phyloP scores from a whole-genome alignment of 2,888 invertebrate species.

The Synergus japonicus region DNA sequence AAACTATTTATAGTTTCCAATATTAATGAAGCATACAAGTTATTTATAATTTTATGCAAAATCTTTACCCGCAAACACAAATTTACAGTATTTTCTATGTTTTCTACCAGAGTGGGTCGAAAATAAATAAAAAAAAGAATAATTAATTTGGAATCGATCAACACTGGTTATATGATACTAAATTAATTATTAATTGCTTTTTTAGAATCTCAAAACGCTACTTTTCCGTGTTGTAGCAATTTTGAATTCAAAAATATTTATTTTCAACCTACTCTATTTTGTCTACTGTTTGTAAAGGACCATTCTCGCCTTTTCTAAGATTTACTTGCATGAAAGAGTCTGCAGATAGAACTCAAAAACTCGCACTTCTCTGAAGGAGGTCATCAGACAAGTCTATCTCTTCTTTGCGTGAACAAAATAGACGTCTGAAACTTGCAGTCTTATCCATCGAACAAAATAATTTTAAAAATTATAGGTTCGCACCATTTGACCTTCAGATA shows the following conservation, averaged over 20 bases:
- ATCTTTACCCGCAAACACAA: constrained; percentile 29
- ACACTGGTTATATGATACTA: too few relatives aligned
- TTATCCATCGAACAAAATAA: background rate
- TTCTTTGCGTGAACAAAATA: background rate
- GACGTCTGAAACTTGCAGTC: background rate
- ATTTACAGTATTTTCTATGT: constrained; percentile 3
- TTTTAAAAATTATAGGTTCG: background rate
- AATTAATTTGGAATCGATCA: too few relatives aligned
- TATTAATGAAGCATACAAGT: constrained; percentile 43
- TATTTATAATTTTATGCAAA: constrained; percentile 26
- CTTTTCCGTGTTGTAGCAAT: background rate
- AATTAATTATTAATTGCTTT: too few relatives aligned
- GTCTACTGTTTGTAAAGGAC: background rate
- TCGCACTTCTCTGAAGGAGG: background rate
- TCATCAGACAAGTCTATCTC: background rate
- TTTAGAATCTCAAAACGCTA: background rate
- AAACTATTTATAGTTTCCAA: constrained; percentile 50
- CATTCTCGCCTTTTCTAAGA: background rate
- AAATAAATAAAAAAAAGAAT: background rate
- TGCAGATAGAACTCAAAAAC: background rate
- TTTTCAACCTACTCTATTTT: too few relatives aligned
- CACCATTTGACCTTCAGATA: background rate
- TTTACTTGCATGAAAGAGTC: background rate
- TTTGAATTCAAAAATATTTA: background rate
- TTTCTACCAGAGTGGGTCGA: background rate